A percentile compares a stretch with the other conserved stretches of the same genome.
phyloP scores from a whole-genome alignment of 64 coral and sea anemone genomes.

The Montipora efflorescens region DNA sequence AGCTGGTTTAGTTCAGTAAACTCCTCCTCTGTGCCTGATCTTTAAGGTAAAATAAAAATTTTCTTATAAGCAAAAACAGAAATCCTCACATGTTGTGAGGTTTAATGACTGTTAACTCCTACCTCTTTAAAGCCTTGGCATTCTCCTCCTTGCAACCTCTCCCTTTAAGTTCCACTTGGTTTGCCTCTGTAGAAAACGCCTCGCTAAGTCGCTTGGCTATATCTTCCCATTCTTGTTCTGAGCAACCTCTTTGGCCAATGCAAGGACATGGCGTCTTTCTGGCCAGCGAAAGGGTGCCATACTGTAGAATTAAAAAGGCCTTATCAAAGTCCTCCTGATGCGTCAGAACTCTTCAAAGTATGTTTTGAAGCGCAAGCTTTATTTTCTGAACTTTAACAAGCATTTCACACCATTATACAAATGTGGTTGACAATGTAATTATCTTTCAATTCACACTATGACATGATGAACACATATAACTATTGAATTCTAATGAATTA shows the following conservation, averaged over 20 bases:
- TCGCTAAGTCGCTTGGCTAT: constrained; percentile 19
- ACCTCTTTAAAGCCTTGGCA: constrained; percentile 18
- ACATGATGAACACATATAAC: neutral
- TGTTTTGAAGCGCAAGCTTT: too few species aligned
- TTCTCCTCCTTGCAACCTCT: constrained; percentile 33
- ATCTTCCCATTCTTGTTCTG: constrained; percentile 1
- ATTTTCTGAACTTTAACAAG: too few species aligned
- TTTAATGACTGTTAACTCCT: neutral
- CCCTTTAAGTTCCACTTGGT: constrained; percentile 51
- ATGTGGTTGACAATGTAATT: constrained; percentile 39
- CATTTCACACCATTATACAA: neutral
- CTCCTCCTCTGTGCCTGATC: too few species aligned
- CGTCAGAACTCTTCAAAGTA: too few species aligned
- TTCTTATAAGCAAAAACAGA: neutral
- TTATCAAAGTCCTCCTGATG: neutral
- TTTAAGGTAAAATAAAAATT: neutral
- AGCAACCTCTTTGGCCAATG: constrained; percentile 43
- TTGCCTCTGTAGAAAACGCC: constrained; percentile 38
- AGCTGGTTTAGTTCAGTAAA: too few species aligned
- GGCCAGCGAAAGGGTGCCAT: too few species aligned
- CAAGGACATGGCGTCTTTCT: too few species aligned
- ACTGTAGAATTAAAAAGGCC: too few species aligned
- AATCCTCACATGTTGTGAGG: neutral
- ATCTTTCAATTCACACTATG: neutral
- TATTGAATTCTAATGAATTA: neutral